Evolutionary conservation across 2,888 invertebrate species (phyloP), one percentile per base, ranked within the genome.

Genomic region (Liodrosophila aerea): DNA sequence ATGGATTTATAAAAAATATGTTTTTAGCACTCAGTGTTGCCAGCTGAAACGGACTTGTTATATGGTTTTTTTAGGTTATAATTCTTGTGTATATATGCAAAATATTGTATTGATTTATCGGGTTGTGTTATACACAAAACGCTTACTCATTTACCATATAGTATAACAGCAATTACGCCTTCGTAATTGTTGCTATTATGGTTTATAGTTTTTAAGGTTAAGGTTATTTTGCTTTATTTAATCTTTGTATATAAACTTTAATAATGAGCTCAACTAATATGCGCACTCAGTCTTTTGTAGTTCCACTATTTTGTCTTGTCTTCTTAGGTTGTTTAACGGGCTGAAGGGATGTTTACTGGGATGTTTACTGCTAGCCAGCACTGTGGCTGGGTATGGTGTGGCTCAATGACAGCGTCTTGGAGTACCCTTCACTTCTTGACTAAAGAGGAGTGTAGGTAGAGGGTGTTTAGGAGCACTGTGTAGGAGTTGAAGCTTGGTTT

Each of bases 221-320:
- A 53, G 36, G 47, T 43, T 51, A 16, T 37, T 53, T 62, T 51
- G 33, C 39, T 31, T 43, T 51, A 16, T 37, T 53, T 62, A 47
- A 36, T 40, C 29, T 54, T 51, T 76, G 57, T 72, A 75, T 73
- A 75, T 74, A 53, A 80, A 69, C 47, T 64, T 80, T 82, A 78
- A 82, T 83, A 70, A 84, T 84, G 86, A 86, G 82, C 85, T 83
- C 82, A 84, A 84, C 80, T 84, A 84, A 81, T 86, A 86, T 84
- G 76, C 83, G 76, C 87, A 87, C 87, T 87, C 88, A 87, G 88
- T 88, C 87, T 88, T 87, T 87, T 87, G 84, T 77, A 85, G 78
- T 87, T 85, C 81, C 76, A 71, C 82, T 80, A 86, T 85, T 82
- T 84, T 73, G 78, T 83, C 76, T 75, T 76, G 73, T 78, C 62